These are phyloP conservation scores for Montipora efflorescens DNA, from an alignment of 64 coral and sea anemone species.

Conservation along the genomic window DNA sequence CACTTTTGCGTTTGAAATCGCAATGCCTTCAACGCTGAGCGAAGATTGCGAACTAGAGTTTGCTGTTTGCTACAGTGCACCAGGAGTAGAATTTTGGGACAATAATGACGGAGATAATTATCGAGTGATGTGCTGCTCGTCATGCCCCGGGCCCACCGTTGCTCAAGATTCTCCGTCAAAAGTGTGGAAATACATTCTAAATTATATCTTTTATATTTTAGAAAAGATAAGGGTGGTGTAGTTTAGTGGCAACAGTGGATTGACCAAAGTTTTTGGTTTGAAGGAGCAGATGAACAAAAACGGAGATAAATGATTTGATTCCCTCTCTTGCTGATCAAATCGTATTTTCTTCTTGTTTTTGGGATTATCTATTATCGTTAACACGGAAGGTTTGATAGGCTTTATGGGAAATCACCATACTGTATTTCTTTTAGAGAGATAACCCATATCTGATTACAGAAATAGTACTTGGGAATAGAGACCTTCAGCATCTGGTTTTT, in stretches of 20 bases:
- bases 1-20: constrained; percentile 86
- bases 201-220: neutral
- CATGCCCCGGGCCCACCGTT: neutral
- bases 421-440: too few species aligned
- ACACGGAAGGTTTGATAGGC: too few species aligned
- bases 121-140: constrained; percentile 69
- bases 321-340: too few species aligned
- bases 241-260: neutral
- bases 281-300: too few species aligned
- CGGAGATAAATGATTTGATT: too few species aligned
- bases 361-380: too few species aligned
- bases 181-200: neutral
- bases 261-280: too few species aligned
- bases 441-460: too few species aligned
- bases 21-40: constrained; percentile 63
- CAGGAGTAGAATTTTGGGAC: constrained; percentile 89
- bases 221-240: neutral
- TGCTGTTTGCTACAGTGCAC: constrained; percentile 84
- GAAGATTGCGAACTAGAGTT: constrained; percentile 89
- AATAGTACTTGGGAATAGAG: too few species aligned
- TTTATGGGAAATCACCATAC: too few species aligned
- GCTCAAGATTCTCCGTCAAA: neutral
- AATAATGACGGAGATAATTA: constrained; percentile 94
- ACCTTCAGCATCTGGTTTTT: too few species aligned
- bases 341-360: too few species aligned